phyloP scores from a whole-genome alignment of 1,140 invertebrate species.

The Uloborus diversus region DNA sequence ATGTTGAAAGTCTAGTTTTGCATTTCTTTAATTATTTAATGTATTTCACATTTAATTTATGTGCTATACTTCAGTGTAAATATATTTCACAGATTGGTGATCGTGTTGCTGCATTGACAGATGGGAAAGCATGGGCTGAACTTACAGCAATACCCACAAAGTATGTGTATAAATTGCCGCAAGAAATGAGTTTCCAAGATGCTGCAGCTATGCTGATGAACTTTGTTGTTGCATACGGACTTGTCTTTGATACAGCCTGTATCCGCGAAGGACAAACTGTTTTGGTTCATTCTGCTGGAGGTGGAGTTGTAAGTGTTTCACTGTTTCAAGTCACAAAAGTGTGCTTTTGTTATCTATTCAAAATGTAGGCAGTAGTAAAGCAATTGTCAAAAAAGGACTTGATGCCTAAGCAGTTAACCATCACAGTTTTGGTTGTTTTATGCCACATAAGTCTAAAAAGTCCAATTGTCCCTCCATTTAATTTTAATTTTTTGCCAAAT shows the following conservation, averaged over 20 bases:
- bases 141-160: conserved; percentile 79
- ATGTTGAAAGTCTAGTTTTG: too few relatives aligned
- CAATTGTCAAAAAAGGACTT: too few relatives aligned
- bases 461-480: too few relatives aligned
- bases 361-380: too few relatives aligned
- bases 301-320: conserved; percentile 83
- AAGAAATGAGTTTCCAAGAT: conserved; percentile 75
- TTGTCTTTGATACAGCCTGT: conserved; percentile 84
- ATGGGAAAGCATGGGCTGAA: conserved; percentile 87
- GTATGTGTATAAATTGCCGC: conserved; percentile 81
- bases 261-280: conserved; percentile 81
- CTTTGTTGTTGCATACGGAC: conserved; percentile 84
- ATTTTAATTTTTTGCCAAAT: too few relatives aligned
- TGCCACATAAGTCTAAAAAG: too few relatives aligned
- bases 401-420: too few relatives aligned
- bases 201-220: conserved; percentile 86
- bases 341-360: background rate
- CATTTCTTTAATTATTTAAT: too few relatives aligned
- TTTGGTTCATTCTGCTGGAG: conserved; percentile 85
- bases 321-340: background rate
- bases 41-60: too few relatives aligned
- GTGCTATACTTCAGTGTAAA: background rate
- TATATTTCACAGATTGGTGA: conserved; percentile 77
- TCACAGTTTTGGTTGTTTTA: too few relatives aligned
- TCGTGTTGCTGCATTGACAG: conserved; percentile 82